Base-by-base conservation (phyloP, 2,888 invertebrate genomes). In the Gasteruption jaculator region DNA sequence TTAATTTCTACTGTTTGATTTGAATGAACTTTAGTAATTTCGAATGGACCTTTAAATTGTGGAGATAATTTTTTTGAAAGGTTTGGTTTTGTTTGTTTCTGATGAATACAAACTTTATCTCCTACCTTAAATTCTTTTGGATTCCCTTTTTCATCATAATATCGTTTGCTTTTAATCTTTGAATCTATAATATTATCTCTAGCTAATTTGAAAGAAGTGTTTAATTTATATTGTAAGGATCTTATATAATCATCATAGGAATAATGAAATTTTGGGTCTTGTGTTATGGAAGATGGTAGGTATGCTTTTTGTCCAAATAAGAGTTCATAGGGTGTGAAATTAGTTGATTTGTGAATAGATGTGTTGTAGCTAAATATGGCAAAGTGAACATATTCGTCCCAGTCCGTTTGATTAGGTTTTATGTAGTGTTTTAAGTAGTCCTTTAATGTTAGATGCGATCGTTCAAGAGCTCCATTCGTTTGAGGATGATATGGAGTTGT, bases 341-440 rank as follows among this genome's bases (percentile, higher is more conserved):
- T 52, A 2, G 63, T 59, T 7, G 54, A 45, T 16, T 45, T 45
- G 40, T 65, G 62, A 3, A 49, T 46, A 8, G 53, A 48, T 2
- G 54, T 54, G 24, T 61, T 60, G 40, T 61, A 63, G 2, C 49
- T 49, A 31, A 61, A 60, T 50, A 60, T 54, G 1, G 58, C 55
- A 26, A 58, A 54, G 8, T 44, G 44, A 14, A 67, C 25, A 44
- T 53, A 59, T 19, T 54, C 43, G 38, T 64, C 60, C 63, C 65
- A 68, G 39, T 64, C 52, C 5, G 40, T 39, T 46, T 56, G 54
- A n/a, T 57, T 38, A 12, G 38, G 4, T 12, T 52, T 53, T 5
- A 62, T 57, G 37, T 50, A 63, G n/a, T n/a, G n/a, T n/a, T n/a
- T n/a, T n/a, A n/a, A n/a, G n/a, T n/a, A n/a, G n/a, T n/a, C n/a